Evolutionary conservation across 92 coral and sea anemone genomes (phyloP), one percentile per base, ranked within the genome.

Genomic region (Pocillopora meandrina): DNA sequence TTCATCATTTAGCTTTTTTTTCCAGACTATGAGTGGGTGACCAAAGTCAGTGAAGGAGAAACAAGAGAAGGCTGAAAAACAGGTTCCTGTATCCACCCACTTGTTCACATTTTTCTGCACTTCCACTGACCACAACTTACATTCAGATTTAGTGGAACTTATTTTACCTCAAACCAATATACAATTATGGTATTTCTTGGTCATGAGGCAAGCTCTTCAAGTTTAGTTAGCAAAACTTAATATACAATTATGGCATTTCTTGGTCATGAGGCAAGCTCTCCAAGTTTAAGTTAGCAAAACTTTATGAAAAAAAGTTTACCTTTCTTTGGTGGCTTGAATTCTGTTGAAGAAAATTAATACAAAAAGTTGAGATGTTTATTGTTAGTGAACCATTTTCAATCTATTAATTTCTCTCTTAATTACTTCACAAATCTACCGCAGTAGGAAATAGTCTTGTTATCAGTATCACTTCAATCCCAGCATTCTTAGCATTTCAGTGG

Each of bases 291-390:
- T 73, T 60, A 36, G 10, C 23, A 26, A 0, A 2, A 8, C 21
- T 56, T n/a, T 49, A 16, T 13, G 64, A 1, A 20, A 14, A 5
- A 10, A 26, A 75, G 81, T 88, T 89, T 83, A 92, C 98, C 93
- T 92, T 74, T 87, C 77, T 82, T 84, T 26, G 95, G 92, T 71
- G 92, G 95, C 87, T 85, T 90, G 79, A 94, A 92, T 49, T 83
- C 89, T 91, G 91, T 68, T 7, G 81, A 60, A 74, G 34, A 35
- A 47, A 77, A 13, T 62, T 55, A 36, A 70, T 10, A 70, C 19
- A 18, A 55, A 62, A n/a, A 35, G 12, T 74, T 42, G 52, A 42
- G 52, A 42, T 42, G 52, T 2, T 42, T 42, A 42, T 42, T 42
- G 8, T 42, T 42, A 42, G 4, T 42, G 52, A 42, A 42, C 4